These are phyloP conservation scores for Microcebus lehilahytsara DNA, from an alignment of 2,113 vertebrate genomes.

Conservation along the genomic window DNA sequence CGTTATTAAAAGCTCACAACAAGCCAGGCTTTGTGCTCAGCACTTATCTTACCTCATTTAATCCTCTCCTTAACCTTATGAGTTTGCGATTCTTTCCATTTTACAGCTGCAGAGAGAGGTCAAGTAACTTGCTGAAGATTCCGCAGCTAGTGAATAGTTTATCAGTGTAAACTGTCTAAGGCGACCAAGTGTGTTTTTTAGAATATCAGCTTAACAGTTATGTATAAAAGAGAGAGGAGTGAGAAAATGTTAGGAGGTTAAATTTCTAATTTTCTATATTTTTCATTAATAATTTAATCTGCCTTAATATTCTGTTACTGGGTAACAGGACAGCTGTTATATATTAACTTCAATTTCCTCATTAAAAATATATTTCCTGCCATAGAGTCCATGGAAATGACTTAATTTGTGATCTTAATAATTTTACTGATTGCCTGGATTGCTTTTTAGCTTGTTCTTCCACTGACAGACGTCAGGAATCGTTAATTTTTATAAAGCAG, in stretches of 20 bases:
- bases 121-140: not conserved
- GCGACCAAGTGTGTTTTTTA: not conserved
- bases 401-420: constrained; percentile 77
- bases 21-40: not conserved
- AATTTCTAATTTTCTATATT: constrained; percentile 53
- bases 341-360: constrained; percentile 75
- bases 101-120: not conserved
- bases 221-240: constrained; percentile 12
- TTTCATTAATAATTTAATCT: constrained; percentile 76
- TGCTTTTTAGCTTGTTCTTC: constrained; percentile 49
- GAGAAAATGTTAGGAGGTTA: constrained; percentile 31
- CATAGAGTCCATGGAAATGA: constrained; percentile 67
- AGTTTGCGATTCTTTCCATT: not conserved
- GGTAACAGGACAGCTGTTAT: constrained; percentile 67
- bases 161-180: not conserved
- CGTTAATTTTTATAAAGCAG: constrained; percentile 50
- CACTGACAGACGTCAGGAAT: constrained; percentile 23
- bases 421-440: constrained; percentile 60
- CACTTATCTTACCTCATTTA: not conserved
- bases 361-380: constrained; percentile 77
- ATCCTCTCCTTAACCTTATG: not conserved
- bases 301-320: constrained; percentile 51
- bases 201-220: not conserved
- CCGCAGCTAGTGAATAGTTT: not conserved
- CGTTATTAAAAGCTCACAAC: not conserved